Evolutionary conservation across 2,888 invertebrate genomes (phyloP), one percentile per base, ranked within the genome.

Genomic region (Euzophera pinguis): DNA sequence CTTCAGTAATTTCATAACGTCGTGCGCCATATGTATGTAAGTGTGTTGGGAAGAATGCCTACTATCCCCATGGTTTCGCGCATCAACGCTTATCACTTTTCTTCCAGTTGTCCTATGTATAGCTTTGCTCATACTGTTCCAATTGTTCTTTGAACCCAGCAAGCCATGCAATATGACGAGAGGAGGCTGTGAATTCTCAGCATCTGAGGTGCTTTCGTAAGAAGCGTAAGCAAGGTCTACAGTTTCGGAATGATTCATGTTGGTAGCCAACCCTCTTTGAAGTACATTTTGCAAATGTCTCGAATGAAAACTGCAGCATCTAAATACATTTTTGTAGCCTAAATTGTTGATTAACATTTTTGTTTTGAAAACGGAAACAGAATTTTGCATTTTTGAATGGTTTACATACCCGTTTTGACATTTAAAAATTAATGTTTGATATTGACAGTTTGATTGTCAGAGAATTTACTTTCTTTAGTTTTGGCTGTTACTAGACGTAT

Each of bases 51-150:
- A 63, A 0, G 93, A 88, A 75, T 98, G 98, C 0, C 96, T 95
- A 72, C 98, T 98, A 59, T 97, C 97, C 0, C 99, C 99, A 84
- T 99, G 99, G 85, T 99, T 99, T 68, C 99, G 92, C 1, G 96
- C 95, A 87, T 99, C 99, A 32, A 98, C 91, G 5, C 96, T 92
- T 57, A 96, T 93, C 8, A 98, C 96, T 90, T 93, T 94, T 64
- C 94, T 92, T 12, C 92, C 91, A 1, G 94, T 94, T 52, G 91
- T 91, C 60, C 92, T 91, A 65, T 94, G 93, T 50, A 96, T 91
- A 0, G 92, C 92, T 80, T 96, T 97, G 51, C 96, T 94, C 64
- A 98, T 90, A 60, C 95, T 94, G 67, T 95, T 95, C 98, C 98
- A 99, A 81, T 99, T 99, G 66, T 93, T 94, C 81, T 97, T 98